A percentile compares a stretch with the other conserved stretches of the same genome.
phyloP scores from a whole-genome alignment of 2,113 vertebrate genomes.

The Muscicapa adusta region DNA sequence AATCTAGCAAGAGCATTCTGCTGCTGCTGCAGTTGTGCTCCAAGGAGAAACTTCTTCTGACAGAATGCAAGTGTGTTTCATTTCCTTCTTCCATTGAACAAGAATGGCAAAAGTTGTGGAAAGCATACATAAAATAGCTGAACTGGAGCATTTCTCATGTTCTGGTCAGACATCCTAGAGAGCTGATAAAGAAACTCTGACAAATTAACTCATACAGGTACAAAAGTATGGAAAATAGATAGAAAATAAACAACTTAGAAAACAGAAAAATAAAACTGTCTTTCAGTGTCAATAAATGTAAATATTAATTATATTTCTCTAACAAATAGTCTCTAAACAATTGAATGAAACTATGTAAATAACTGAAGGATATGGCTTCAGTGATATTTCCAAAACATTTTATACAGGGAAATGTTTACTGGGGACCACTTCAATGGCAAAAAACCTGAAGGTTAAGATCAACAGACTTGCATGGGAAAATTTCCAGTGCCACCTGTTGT shows the following conservation, averaged over 20 bases:
- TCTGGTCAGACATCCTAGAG: neutral
- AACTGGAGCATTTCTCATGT: neutral
- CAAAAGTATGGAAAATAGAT: neutral
- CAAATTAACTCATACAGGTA: neutral
- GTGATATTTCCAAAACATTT: neutral
- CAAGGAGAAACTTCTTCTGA: neutral
- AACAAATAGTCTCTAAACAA: neutral
- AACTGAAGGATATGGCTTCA: neutral
- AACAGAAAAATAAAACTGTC: neutral
- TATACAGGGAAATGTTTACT: neutral
- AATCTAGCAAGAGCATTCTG: neutral
- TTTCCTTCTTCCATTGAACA: neutral
- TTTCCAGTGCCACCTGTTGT: slow-evolving; percentile 56
- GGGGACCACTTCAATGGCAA: neutral
- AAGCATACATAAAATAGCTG: neutral
- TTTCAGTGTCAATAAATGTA: neutral
- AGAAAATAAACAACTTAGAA: neutral
- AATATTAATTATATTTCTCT: neutral
- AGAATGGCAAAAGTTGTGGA: neutral
- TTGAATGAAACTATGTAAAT: neutral
- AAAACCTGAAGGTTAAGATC: neutral
- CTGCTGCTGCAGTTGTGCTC: neutral
- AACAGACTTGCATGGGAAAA: neutral
- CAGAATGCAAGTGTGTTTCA: neutral
- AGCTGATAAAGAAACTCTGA: neutral